phyloP scores from a whole-genome alignment of 2,113 vertebrate genomes.

The Anas platyrhynchos region DNA sequence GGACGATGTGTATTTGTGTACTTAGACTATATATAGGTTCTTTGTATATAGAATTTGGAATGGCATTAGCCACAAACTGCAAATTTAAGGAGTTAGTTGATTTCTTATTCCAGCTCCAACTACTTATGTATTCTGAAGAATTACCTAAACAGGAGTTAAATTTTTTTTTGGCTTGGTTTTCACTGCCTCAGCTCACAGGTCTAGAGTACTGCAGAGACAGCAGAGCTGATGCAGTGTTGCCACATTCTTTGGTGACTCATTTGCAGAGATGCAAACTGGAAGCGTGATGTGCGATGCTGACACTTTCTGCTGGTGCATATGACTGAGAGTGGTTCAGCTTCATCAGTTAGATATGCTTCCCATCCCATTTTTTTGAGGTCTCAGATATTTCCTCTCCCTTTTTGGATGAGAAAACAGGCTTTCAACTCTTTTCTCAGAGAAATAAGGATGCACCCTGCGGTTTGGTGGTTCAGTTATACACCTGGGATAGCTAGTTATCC shows the following conservation, averaged over 20 bases:
- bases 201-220: neutral
- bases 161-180: neutral
- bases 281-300: neutral
- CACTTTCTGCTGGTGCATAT: neutral
- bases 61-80: neutral
- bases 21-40: neutral
- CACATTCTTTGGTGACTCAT: neutral
- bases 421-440: neutral
- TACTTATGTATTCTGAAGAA: neutral
- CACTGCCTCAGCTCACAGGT: neutral
- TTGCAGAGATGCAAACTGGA: neutral
- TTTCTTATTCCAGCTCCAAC: neutral
- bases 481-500: neutral
- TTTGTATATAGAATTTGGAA: neutral
- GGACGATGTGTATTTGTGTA: rapidly evolving
- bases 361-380: neutral
- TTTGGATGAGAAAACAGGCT: neutral
- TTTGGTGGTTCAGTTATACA: neutral
- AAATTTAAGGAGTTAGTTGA: neutral
- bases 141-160: neutral
- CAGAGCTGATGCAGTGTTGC: neutral
- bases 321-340: neutral
- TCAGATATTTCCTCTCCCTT: neutral
- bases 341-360: neutral
- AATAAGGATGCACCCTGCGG: neutral